Conservation (phyloP, 2,888 invertebrate genomes). For the Periphyllus acericola region DNA sequence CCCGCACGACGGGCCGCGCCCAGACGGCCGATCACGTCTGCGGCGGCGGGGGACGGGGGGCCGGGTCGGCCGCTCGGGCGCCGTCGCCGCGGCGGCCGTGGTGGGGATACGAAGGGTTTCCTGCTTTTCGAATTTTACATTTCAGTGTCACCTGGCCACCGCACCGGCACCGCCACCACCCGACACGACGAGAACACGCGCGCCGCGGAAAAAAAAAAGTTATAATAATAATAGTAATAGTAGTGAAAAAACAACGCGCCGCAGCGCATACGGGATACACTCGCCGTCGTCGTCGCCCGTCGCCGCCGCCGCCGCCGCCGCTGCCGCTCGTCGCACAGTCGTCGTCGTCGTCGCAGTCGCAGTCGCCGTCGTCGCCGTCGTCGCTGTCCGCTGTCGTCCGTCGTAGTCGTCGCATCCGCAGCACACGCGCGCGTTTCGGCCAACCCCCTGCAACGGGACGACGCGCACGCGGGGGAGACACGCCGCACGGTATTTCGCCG, state of each 20-base stretch:
- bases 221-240: slow-evolving; percentile 1
- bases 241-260: slow-evolving; percentile 1
- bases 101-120: slow-evolving; percentile 62
- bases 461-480: neutral
- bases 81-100: slow-evolving; percentile 52
- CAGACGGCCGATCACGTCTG: slow-evolving; percentile 35
- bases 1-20: slow-evolving; percentile 58
- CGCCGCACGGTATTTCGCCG: neutral
- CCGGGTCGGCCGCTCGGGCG: slow-evolving; percentile 56
- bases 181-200: slow-evolving; percentile 42
- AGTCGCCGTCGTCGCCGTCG: neutral
- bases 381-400: slow-evolving; percentile 31
- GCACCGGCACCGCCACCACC: slow-evolving; percentile 60
- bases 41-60: slow-evolving; percentile 12
- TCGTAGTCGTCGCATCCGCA: slow-evolving; percentile 22
- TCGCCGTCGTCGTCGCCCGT: slow-evolving; percentile 1
- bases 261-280: slow-evolving; percentile 5
- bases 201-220: neutral
- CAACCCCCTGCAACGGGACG: neutral
- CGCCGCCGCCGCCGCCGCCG: slow-evolving; percentile 7
- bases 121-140: slow-evolving; percentile 62
- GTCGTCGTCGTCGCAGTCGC: neutral
- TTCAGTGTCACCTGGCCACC: slow-evolving; percentile 62
- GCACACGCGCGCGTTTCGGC: neutral
- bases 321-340: neutral